These are phyloP conservation scores for Dromius quadrimaculatus DNA, from an alignment of 2,888 invertebrate genomes.

Conservation along the genomic window DNA sequence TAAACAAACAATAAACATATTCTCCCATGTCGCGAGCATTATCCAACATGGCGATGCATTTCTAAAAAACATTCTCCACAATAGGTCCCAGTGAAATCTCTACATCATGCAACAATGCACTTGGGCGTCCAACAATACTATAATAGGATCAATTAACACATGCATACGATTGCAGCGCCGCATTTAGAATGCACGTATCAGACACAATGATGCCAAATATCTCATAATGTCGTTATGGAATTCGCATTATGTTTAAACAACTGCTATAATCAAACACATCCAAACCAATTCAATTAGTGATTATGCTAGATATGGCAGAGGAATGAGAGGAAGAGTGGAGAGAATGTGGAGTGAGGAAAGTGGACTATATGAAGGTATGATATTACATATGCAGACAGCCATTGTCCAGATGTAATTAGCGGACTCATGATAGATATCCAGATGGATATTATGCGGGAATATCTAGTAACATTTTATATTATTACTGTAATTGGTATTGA, in stretches of 20 bases:
- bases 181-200: slow-evolving; percentile 16
- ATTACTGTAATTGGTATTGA: too few species aligned
- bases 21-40: neutral
- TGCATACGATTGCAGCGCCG: slow-evolving; percentile 3
- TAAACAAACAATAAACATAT: neutral
- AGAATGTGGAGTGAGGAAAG: neutral
- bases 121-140: slow-evolving; percentile 1
- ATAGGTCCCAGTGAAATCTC: neutral
- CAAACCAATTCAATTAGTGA: slow-evolving; percentile 47
- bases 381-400: slow-evolving; percentile 23
- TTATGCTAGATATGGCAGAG: slow-evolving; percentile 17
- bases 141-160: slow-evolving; percentile 44
- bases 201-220: slow-evolving; percentile 47
- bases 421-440: slow-evolving; percentile 21
- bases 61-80: neutral
- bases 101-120: slow-evolving; percentile 19
- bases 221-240: slow-evolving; percentile 50
- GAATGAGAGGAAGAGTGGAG: neutral
- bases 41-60: neutral
- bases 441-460: too few species aligned
- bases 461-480: too few species aligned
- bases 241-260: slow-evolving; percentile 51
- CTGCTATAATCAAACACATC: slow-evolving; percentile 47
- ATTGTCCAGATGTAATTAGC: slow-evolving; percentile 37
- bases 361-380: slow-evolving; percentile 16